These are phyloP conservation scores for Microplitis demolitor DNA, from an alignment of 1,140 invertebrate species.

Conservation along the genomic window DNA sequence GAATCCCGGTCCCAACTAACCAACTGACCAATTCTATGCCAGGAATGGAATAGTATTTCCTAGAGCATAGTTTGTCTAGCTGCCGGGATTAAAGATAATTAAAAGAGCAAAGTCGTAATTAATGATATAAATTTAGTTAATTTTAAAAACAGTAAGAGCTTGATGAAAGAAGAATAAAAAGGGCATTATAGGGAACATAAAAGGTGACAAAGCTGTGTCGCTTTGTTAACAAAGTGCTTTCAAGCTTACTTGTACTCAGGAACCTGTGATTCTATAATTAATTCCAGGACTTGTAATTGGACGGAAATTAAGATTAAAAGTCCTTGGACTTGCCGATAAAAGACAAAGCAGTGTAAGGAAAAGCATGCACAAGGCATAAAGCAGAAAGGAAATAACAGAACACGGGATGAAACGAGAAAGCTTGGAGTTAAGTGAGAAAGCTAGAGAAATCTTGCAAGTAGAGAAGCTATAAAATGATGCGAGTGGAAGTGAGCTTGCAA, in stretches of 20 bases:
- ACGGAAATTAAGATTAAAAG: conserved; percentile 51
- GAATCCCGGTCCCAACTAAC: too few relatives aligned
- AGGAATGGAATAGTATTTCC: too few relatives aligned
- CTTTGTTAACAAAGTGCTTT: too few relatives aligned
- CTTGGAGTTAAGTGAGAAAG: neutral
- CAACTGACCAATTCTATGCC: too few relatives aligned
- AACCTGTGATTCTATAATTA: conserved; percentile 47
- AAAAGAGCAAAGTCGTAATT: too few relatives aligned
- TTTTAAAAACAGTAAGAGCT: too few relatives aligned
- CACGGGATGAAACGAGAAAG: neutral
- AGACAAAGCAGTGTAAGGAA: conserved; percentile 16
- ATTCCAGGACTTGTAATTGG: conserved; percentile 50
- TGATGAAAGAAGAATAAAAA: too few relatives aligned
- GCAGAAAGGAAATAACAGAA: conserved; percentile 7
- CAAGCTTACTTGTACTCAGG: neutral
- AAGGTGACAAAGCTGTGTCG: too few relatives aligned
- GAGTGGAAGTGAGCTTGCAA: conserved; percentile 15
- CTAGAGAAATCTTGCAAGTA: neutral
- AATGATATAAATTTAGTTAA: too few relatives aligned
- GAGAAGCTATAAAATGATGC: neutral
- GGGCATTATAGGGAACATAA: neutral
- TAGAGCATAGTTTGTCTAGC: too few relatives aligned
- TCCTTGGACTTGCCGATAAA: conserved; percentile 33
- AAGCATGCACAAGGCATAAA: conserved; percentile 13
- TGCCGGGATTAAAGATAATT: too few relatives aligned